phyloP scores from a whole-genome alignment of 2,113 vertebrate genomes.

The Caranx melampygus region DNA sequence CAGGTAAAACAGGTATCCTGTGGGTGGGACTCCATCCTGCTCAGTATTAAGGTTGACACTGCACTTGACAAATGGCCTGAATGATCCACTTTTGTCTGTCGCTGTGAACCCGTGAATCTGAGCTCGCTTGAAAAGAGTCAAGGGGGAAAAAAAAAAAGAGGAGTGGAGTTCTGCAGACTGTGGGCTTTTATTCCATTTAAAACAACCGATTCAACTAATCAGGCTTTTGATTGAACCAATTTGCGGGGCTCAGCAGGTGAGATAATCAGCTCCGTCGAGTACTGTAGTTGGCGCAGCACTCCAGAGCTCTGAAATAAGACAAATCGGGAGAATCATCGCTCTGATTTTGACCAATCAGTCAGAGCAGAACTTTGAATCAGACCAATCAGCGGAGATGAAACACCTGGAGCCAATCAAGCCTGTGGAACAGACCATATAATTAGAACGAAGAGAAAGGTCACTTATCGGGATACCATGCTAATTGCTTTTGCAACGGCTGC shows the following conservation, averaged over 20 bases:
- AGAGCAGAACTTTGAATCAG: slow-evolving; percentile 45
- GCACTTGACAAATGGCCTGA: slow-evolving; percentile 36
- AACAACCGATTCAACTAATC: slow-evolving; percentile 75
- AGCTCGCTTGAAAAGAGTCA: background rate
- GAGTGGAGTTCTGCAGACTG: slow-evolving; percentile 15
- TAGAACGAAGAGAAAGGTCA: slow-evolving; percentile 46
- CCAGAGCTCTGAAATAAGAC: slow-evolving; percentile 60
- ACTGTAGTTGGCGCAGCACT: slow-evolving; percentile 54
- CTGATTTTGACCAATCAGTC: slow-evolving; percentile 75
- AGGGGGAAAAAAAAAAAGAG: slow-evolving; percentile 20
- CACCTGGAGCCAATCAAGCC: slow-evolving; percentile 74
- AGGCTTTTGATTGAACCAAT: slow-evolving; percentile 76
- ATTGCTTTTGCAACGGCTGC: slow-evolving; percentile 41
- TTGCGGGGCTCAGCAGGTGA: slow-evolving; percentile 56
- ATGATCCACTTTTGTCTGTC: slow-evolving; percentile 6
- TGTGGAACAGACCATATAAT: slow-evolving; percentile 45
- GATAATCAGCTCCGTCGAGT: slow-evolving; percentile 68
- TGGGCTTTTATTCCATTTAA: slow-evolving; percentile 65
- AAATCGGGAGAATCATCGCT: slow-evolving; percentile 70
- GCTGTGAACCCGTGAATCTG: background rate
- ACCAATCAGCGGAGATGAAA: slow-evolving; percentile 61
- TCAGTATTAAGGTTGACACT: background rate
- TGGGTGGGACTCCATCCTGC: background rate
- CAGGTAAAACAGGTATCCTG: background rate
- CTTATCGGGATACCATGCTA: slow-evolving; percentile 32